phyloP scores from a whole-genome alignment of 2,888 invertebrate species.

The Synanthedon formicaeformis region DNA sequence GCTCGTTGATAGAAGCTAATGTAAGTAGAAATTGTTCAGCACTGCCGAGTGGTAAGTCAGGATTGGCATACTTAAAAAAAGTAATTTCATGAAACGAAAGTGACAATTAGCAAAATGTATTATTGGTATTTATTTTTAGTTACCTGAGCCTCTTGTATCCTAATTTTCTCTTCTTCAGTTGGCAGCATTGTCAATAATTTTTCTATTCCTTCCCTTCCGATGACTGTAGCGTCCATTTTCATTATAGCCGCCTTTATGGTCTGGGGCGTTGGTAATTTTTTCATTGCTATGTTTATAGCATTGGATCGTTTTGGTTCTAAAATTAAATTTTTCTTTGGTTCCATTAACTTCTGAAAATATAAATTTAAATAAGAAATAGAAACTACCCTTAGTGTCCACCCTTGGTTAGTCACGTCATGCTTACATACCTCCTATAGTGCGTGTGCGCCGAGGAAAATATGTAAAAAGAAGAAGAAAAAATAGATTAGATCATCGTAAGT shows the following conservation, averaged over 20 bases:
- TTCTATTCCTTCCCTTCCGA: constrained; percentile 98
- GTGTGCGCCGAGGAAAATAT: constrained; percentile 6
- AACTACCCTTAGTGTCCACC: too few species aligned
- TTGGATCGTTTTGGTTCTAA: constrained; percentile 97
- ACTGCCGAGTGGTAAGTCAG: constrained; percentile 90
- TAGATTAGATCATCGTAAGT: neutral
- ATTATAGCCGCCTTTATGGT: constrained; percentile 99
- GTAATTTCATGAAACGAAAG: neutral
- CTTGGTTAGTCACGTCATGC: neutral
- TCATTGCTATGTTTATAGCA: constrained; percentile 99
- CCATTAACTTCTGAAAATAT: constrained; percentile 47
- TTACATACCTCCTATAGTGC: constrained; percentile 37
- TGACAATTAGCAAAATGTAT: neutral
- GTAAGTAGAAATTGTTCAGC: constrained; percentile 99
- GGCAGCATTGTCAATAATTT: constrained; percentile 98
- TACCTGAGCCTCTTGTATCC: constrained; percentile 93
- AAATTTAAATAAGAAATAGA: neutral
- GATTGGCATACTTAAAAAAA: constrained; percentile 77
- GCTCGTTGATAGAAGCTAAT: constrained; percentile 93
- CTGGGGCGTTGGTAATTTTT: constrained; percentile 95
- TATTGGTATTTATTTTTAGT: neutral
- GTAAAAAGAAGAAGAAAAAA: constrained; percentile 23
- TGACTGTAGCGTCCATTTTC: constrained; percentile 99
- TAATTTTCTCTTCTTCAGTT: constrained; percentile 94
- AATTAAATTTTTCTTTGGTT: constrained; percentile 75